Percentiles rank a stretch among this genome's conserved stretches.
phyloP scores from a whole-genome alignment of 2,888 invertebrate species.

The Trachelus iudaicus region DNA sequence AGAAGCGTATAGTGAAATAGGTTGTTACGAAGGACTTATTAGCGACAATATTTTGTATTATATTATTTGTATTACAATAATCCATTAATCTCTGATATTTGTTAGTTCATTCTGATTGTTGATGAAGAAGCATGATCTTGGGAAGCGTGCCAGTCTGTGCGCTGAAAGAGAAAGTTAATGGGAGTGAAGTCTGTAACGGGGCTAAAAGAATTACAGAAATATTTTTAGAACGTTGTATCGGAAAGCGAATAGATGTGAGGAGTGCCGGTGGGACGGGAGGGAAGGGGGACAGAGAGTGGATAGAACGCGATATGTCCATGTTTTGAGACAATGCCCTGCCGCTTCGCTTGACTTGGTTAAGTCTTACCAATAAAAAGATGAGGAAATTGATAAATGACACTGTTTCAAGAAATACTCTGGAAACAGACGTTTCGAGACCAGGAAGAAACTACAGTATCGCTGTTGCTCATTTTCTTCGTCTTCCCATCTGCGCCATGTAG shows the following conservation, averaged over 20 bases:
- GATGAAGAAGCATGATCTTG: too few relatives aligned
- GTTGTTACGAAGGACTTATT: too few relatives aligned
- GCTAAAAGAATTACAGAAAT: neutral
- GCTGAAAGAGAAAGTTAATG: neutral
- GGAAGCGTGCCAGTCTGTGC: neutral
- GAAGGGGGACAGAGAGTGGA: too few relatives aligned
- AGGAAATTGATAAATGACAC: neutral
- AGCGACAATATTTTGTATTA: too few relatives aligned
- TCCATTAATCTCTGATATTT: too few relatives aligned
- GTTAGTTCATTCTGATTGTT: too few relatives aligned
- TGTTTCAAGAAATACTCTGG: neutral
- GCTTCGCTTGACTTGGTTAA: neutral
- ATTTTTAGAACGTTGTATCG: neutral
- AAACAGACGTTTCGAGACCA: neutral
- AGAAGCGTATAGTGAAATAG: too few relatives aligned
- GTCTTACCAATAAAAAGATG: neutral
- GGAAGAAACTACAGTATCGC: neutral
- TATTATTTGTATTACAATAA: too few relatives aligned
- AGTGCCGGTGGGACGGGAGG: neutral
- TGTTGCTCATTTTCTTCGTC: neutral
- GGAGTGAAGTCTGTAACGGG: neutral
- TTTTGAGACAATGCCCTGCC: neutral
- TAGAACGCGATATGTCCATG: too few relatives aligned
- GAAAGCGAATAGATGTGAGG: neutral
- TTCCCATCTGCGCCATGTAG: neutral